A percentile compares a stretch with the other conserved stretches of the same genome.
phyloP scores from a whole-genome alignment of 2,888 invertebrate genomes.

The Linyphia triangularis region DNA sequence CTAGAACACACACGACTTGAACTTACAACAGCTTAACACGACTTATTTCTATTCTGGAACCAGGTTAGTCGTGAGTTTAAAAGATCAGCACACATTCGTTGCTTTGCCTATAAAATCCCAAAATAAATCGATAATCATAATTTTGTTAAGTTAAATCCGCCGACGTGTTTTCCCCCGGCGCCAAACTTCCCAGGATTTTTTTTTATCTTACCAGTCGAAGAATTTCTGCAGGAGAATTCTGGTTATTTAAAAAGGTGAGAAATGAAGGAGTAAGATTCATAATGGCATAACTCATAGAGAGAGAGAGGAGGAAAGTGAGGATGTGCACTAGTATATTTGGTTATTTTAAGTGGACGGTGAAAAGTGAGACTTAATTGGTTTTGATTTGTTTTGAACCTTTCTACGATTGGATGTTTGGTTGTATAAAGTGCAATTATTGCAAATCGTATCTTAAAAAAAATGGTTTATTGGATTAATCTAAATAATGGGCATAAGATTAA shows the following conservation, averaged over 20 bases:
- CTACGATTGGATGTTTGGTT: no score
- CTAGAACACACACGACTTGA: not conserved
- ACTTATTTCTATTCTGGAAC: not conserved
- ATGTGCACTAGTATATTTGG: no score
- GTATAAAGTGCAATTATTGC: no score
- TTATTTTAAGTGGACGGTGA: no score
- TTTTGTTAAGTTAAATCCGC: conserved; percentile 38
- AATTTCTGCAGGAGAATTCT: not conserved
- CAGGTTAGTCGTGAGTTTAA: not conserved
- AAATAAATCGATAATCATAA: conserved; percentile 28
- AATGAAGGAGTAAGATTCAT: conserved; percentile 6
- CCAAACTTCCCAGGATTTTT: not conserved
- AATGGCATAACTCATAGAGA: not conserved
- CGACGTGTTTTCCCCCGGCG: not conserved
- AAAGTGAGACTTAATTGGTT: no score
- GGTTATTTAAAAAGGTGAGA: conserved; percentile 21
- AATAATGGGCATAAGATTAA: no score
- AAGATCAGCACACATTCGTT: not conserved
- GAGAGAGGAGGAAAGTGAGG: no score
- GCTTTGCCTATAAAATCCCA: not conserved
- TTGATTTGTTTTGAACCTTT: no score
- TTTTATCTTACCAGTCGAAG: conserved; percentile 18
- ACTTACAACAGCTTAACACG: not conserved
- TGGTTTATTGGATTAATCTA: no score
- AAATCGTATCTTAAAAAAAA: no score